Evolutionary conservation across 2,113 vertebrate genomes (phyloP).

Genomic region (Taxidea taxus): DNA sequence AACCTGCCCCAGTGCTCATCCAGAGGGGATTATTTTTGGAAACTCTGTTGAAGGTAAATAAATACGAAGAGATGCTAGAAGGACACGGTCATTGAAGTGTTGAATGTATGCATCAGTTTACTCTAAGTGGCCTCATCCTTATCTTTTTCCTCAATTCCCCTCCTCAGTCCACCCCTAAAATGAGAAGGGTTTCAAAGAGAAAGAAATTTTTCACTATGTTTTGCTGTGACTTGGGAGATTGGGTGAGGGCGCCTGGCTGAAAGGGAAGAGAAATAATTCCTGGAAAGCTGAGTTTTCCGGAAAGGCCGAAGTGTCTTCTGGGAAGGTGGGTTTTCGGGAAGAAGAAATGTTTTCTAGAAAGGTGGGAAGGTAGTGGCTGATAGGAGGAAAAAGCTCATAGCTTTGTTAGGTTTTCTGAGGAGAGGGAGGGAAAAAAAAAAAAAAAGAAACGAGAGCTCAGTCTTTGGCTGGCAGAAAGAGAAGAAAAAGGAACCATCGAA

Average conservation of each 20-base stretch:
- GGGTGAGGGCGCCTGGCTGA: not conserved
- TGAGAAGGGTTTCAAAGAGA: not conserved
- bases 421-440: not conserved
- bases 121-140: not conserved
- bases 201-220: not conserved
- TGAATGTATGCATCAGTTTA: not conserved
- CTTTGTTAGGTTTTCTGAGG: not conserved
- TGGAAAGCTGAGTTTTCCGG: not conserved
- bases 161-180: not conserved
- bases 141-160: not conserved
- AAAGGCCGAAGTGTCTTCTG: not conserved
- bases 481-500: not conserved
- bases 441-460: not conserved
- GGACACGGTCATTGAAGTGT: not conserved
- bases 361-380: not conserved
- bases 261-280: not conserved
- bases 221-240: not conserved
- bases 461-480: not conserved
- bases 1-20: not conserved
- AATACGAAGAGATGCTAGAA: not conserved
- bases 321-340: not conserved
- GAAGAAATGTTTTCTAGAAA: not conserved
- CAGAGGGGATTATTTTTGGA: not conserved
- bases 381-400: not conserved
- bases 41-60: not conserved